phyloP scores from a whole-genome alignment of 1,140 invertebrate species.

The Cydia amplana region DNA sequence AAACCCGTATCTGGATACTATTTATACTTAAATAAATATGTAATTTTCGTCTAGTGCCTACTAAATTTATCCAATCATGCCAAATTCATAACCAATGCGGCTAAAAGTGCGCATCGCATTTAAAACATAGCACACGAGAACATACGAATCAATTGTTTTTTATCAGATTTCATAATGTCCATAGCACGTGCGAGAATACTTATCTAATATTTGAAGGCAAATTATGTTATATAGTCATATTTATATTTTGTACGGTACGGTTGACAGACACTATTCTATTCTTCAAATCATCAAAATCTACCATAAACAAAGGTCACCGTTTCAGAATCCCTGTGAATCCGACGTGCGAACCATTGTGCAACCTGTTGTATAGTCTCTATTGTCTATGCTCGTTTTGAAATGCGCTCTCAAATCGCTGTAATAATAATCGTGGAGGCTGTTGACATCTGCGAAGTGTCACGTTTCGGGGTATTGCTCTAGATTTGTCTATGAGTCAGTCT shows the following conservation, averaged over 20 bases:
- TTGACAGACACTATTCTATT: neutral
- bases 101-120: too few species aligned
- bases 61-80: too few species aligned
- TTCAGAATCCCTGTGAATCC: constrained; percentile 35
- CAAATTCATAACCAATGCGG: too few species aligned
- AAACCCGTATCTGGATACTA: too few species aligned
- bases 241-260: too few species aligned
- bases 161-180: too few species aligned
- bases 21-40: too few species aligned
- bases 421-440: constrained; percentile 36
- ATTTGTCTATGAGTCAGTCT: neutral
- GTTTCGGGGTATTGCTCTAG: constrained; percentile 10
- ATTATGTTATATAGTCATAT: too few species aligned
- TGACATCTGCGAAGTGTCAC: constrained; percentile 15
- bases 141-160: too few species aligned
- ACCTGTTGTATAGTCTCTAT: constrained; percentile 52
- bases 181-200: neutral
- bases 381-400: constrained; percentile 52
- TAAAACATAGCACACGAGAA: too few species aligned
- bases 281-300: constrained; percentile 4
- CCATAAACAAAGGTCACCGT: constrained; percentile 31
- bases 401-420: constrained; percentile 38
- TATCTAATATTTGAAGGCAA: too few species aligned
- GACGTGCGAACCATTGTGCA: constrained; percentile 55
- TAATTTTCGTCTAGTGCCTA: too few species aligned